These are phyloP conservation scores for Poliocrania exsul DNA, from an alignment of 2,797 vertebrate species.

Conservation along the genomic window DNA sequence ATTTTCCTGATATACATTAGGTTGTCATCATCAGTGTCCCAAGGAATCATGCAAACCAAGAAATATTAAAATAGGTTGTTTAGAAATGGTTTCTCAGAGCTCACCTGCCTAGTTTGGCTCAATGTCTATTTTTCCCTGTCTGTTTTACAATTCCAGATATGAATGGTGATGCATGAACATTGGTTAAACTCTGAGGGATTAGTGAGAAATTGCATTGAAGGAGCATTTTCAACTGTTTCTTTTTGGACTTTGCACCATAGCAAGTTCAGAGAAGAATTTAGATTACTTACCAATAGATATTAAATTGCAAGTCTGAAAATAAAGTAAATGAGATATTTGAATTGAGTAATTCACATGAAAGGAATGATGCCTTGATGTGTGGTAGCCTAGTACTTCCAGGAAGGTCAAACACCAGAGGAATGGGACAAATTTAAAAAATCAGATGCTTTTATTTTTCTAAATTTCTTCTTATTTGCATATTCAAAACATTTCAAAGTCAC, in stretches of 20 bases:
- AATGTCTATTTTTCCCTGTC: neutral
- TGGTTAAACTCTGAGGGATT: neutral
- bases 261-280: conserved; percentile 22
- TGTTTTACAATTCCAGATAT: neutral
- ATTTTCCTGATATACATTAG: neutral
- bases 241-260: conserved; percentile 3
- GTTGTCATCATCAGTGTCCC: neutral
- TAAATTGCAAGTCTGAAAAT: neutral
- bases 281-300: conserved; percentile 25
- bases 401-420: conserved; percentile 33
- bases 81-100: neutral
- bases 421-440: conserved; percentile 18
- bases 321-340: conserved; percentile 28
- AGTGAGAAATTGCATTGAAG: neutral
- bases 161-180: neutral
- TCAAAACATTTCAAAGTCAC: conserved; percentile 35
- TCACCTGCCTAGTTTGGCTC: neutral
- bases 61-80: conserved; percentile 5
- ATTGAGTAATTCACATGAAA: conserved; percentile 10
- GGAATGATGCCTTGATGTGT: neutral
- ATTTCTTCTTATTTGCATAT: conserved; percentile 53
- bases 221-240: neutral
- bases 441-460: conserved; percentile 49
- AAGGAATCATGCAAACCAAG: neutral
- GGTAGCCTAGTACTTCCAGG: conserved; percentile 4